Base-by-base conservation (phyloP, 2,113 vertebrate genomes). In the Cnemophilus loriae region DNA sequence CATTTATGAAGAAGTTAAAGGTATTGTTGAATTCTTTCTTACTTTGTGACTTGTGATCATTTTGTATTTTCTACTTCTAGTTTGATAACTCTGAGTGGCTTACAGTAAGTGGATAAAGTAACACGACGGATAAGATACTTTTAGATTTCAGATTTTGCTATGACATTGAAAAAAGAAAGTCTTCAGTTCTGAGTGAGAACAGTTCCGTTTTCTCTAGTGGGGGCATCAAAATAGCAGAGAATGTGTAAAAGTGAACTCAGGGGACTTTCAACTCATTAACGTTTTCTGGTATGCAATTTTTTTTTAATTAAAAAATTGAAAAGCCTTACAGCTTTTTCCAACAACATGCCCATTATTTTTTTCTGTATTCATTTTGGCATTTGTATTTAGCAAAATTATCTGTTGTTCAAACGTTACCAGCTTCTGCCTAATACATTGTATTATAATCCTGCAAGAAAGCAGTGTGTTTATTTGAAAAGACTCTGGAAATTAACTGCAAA, bases 1-100 rank as follows among this genome's bases (percentile, higher is more conserved):
- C 89, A 99, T 99, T 97, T 99, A 99, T 86, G 99, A 99, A 97
- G 98, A 98, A 91, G 98, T 99, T 84, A 99, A 99, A 98, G 99
- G 99, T 99, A 97, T 55, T 77, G 89, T 64, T 94, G 19, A 53
- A 39, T 4, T 90, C 68, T 86, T 91, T 73, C 82, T 84, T 61
- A 56, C 18, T 87, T 50, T 52, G 42, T 83, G 61, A 37, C 33
- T 47, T 89, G 33, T 22, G 35, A 57, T 73, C 1, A 26, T 85
- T 76, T 80, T 71, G 11, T 76, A 53, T 85, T 87, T 32, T 87
- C 65, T 89, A 0, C 16, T 86, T 91, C 19, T 32, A 53, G 44
- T 79, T 63, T 57, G 19, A 24, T 74, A 64, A 84, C 47, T 87
- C 19, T 60, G 63, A 61, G 19, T 71, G 64, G 33, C 24, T 81